Evolutionary conservation across 2,113 vertebrate genomes (phyloP).

Genomic region (Hucho hucho): DNA sequence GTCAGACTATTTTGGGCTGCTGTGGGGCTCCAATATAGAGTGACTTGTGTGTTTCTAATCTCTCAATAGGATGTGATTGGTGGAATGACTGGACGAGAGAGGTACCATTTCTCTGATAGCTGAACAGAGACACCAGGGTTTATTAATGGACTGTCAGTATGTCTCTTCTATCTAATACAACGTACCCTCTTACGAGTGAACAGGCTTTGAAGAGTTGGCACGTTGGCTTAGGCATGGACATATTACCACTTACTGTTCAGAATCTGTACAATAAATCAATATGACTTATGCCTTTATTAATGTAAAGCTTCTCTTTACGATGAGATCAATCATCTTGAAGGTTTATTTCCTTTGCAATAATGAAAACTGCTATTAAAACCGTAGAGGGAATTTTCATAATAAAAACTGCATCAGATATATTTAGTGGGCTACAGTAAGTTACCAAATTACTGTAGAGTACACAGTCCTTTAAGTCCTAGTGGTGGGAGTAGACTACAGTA

Average conservation of each 20-base stretch:
- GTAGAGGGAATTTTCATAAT: too few species aligned
- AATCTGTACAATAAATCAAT: neutral
- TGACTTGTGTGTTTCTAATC: neutral
- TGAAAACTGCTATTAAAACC: too few species aligned
- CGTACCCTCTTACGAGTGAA: neutral
- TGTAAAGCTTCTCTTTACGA: neutral
- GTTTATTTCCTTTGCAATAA: neutral
- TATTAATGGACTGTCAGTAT: neutral
- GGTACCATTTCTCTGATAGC: neutral
- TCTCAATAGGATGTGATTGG: neutral
- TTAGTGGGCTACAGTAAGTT: too few species aligned
- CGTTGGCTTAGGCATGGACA: neutral
- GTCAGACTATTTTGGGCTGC: too few species aligned
- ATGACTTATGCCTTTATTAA: neutral
- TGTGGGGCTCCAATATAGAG: neutral
- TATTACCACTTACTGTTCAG: neutral
- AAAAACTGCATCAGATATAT: too few species aligned
- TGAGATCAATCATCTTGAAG: neutral
- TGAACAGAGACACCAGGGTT: too few species aligned
- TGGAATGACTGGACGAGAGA: neutral
- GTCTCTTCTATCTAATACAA: neutral
- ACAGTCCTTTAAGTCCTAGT: too few species aligned
- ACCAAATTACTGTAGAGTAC: too few species aligned
- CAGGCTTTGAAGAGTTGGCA: neutral
- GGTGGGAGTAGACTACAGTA: too few species aligned